A percentile compares a stretch with the other conserved stretches of the same genome.
phyloP scores from a whole-genome alignment of 2,113 vertebrate genomes.

The Sylvietta virens region DNA sequence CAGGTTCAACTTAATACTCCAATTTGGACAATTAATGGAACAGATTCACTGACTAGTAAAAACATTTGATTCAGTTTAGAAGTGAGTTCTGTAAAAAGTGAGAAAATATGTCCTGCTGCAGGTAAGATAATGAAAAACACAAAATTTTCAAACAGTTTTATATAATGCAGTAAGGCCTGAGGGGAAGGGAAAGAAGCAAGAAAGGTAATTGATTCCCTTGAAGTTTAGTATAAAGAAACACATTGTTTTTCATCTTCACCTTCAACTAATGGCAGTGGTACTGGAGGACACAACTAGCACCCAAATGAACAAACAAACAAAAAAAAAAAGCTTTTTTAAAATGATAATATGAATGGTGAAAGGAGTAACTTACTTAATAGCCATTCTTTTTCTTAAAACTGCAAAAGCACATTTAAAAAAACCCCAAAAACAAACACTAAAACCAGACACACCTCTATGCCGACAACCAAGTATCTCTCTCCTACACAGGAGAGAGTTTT shows the following conservation, averaged over 20 bases:
- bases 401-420: background rate
- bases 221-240: background rate
- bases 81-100: background rate
- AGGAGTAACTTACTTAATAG: background rate
- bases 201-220: background rate
- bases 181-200: too few species aligned
- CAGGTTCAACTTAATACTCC: background rate
- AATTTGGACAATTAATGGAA: background rate
- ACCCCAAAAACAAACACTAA: background rate
- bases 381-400: background rate
- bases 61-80: background rate
- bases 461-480: background rate
- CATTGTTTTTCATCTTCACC: background rate
- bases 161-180: background rate
- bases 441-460: background rate
- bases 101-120: background rate
- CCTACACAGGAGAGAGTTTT: background rate
- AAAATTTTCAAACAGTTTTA: background rate
- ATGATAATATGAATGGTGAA: background rate
- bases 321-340: background rate
- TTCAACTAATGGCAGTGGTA: background rate
- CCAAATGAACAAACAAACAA: background rate
- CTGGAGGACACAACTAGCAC: background rate
- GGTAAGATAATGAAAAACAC: background rate
- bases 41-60: background rate